Evolutionary conservation across 2,113 vertebrate genomes (phyloP).

Genomic region (Dinomys branickii): DNA sequence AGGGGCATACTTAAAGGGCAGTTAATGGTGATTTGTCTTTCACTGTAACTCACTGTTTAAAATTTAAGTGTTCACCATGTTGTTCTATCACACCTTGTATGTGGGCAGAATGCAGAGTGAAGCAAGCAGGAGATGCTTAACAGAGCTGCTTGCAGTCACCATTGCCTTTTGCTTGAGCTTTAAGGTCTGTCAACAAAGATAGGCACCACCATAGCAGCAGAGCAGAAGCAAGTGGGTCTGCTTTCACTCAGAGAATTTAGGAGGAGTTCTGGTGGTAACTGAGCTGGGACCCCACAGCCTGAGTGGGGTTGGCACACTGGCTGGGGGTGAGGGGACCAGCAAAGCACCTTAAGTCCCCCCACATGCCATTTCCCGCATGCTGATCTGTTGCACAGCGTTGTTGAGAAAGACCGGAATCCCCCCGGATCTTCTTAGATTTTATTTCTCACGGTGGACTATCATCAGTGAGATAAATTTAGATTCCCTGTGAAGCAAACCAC

Average conservation of each 20-base stretch:
- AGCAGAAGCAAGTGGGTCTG: fast-evolving
- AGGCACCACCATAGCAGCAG: fast-evolving
- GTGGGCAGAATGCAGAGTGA: fast-evolving
- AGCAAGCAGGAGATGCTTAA: fast-evolving
- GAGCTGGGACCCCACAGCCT: too few species aligned
- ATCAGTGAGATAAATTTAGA: constrained; percentile 10
- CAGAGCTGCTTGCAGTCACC: neutral
- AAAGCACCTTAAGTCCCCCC: neutral
- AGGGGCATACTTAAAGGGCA: neutral
- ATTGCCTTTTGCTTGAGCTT: neutral
- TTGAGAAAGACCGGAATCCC: neutral
- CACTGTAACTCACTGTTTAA: neutral
- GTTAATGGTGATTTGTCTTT: neutral
- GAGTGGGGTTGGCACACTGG: fast-evolving
- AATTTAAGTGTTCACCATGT: neutral
- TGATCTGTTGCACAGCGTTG: neutral
- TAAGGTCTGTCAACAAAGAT: neutral
- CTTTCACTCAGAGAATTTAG: fast-evolving
- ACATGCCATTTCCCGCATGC: neutral
- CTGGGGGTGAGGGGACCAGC: neutral
- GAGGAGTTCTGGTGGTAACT: fast-evolving
- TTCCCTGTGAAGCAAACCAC: neutral
- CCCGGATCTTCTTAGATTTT: neutral
- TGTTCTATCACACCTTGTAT: fast-evolving
- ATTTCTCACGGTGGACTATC: constrained; percentile 48